Conservation (phyloP, 2,888 invertebrate species). For the Polymixis lichenea region DNA sequence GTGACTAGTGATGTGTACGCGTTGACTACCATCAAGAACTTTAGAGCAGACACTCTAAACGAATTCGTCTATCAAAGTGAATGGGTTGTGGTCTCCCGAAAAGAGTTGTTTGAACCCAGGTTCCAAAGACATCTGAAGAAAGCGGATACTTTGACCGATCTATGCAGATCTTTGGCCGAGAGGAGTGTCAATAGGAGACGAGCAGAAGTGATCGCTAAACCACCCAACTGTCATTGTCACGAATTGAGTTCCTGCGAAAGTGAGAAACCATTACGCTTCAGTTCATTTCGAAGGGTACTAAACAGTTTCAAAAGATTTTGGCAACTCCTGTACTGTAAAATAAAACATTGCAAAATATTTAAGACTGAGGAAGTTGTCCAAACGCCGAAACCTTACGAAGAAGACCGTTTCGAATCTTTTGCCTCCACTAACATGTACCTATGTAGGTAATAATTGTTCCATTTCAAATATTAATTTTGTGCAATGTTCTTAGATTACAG, state of each 20-base stretch:
- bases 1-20: conserved; percentile 77
- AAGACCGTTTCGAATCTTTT: conserved; percentile 67
- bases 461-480: conserved; percentile 45
- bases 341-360: conserved; percentile 43
- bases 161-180: conserved; percentile 78
- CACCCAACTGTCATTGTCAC: conserved; percentile 83
- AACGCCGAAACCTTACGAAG: conserved; percentile 49
- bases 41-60: conserved; percentile 79
- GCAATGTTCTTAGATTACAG: conserved; percentile 45
- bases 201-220: conserved; percentile 74
- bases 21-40: conserved; percentile 84
- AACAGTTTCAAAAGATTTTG: conserved; percentile 58
- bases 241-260: conserved; percentile 69
- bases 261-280: conserved; percentile 64
- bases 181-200: conserved; percentile 69
- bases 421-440: conserved; percentile 75
- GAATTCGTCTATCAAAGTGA: conserved; percentile 83
- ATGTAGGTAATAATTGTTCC: conserved; percentile 82
- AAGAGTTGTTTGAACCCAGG: conserved; percentile 80
- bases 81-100: conserved; percentile 82
- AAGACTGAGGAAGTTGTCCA: conserved; percentile 20
- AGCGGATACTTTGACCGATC: conserved; percentile 74
- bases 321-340: conserved; percentile 36
- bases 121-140: conserved; percentile 79
- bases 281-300: conserved; percentile 64